Base-by-base conservation (phyloP, 1,140 invertebrate species). In the Drosophila pseudoananassae region DNA sequence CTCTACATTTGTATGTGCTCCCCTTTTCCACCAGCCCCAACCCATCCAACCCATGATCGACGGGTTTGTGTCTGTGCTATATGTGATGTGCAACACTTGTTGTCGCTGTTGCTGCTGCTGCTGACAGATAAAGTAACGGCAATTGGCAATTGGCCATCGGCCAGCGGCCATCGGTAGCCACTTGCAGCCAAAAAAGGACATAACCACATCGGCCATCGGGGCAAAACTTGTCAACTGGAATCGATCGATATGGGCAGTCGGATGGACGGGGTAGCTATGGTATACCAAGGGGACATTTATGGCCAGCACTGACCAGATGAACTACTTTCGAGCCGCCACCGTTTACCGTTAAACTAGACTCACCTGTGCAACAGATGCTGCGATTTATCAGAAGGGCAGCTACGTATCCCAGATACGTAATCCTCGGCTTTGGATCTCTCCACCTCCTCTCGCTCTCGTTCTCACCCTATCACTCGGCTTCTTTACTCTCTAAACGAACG, bases 261-360 rank as follows among this genome's bases (percentile, higher is more conserved):
- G 43, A 46, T 43, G 40, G 40, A 17, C 15, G 4, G 66, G 33
- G 15, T 17, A 12, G n/a, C n/a, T n/a, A n/a, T n/a, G n/a, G n/a
- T n/a, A n/a, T n/a, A n/a, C n/a, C n/a, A n/a, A n/a, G 2, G 9
- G 49, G 71, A 76, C 73, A 65, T 85, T 87, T 87, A 87, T 85
- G 82, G 83, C 59, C 78, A 71, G 53, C 55, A 68, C 69, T 87
- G 82, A 87, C 82, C 82, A 87, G 78, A 61, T 87, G 82, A 87
- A 87, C 82, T 87, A 87, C 82, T 87, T 87, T 87, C 78, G 40
- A 78, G 60, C 31, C 31, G 58, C 40, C 51, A 31, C 66, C 36
- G 38, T 73, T 58, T 87, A 71, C 81, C 77, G 81, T 84, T 84
- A 36, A 36, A 31, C 55, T 59, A 27, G 20, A 64, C 65, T 80